Evolutionary conservation across 2,888 invertebrate genomes (phyloP).

Genomic region (Herminia tarsipennalis): DNA sequence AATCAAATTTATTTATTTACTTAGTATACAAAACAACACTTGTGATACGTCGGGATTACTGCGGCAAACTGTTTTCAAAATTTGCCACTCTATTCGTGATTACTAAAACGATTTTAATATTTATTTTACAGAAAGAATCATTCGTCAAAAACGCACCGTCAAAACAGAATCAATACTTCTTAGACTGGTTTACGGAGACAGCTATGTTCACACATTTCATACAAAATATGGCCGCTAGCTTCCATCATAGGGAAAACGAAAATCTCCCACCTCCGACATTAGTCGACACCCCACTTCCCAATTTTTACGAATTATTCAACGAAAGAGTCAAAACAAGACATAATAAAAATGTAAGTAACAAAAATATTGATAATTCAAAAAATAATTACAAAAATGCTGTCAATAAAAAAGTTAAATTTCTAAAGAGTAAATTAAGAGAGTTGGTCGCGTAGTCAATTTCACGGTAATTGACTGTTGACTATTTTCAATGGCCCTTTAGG

Average conservation of each 20-base stretch:
- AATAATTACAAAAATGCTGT: conserved; percentile 74
- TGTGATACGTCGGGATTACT: too few species aligned
- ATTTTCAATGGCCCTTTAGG: background rate
- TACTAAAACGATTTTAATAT: background rate
- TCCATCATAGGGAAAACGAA: conserved; percentile 14
- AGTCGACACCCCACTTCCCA: conserved; percentile 73
- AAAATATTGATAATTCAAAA: conserved; percentile 53
- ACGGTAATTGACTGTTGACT: background rate
- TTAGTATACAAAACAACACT: background rate
- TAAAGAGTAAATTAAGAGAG: conserved; percentile 75
- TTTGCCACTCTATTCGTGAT: background rate
- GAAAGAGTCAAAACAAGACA: conserved; percentile 57
- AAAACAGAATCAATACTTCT: conserved; percentile 89
- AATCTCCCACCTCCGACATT: conserved; percentile 30
- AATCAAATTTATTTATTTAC: conserved; percentile 12
- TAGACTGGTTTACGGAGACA: conserved; percentile 95
- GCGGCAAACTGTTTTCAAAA: too few species aligned
- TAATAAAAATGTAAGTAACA: conserved; percentile 43
- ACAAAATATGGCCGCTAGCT: conserved; percentile 74
- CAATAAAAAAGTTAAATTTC: conserved; percentile 71
- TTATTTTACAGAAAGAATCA: conserved; percentile 87
- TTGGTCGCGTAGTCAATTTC: conserved; percentile 57
- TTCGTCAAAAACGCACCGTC: conserved; percentile 88
- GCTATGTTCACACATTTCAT: conserved; percentile 93
- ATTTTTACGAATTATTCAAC: conserved; percentile 76